These are phyloP conservation scores for Achlya flavicornis DNA, from an alignment of 2,888 invertebrate genomes.

Conservation along the genomic window DNA sequence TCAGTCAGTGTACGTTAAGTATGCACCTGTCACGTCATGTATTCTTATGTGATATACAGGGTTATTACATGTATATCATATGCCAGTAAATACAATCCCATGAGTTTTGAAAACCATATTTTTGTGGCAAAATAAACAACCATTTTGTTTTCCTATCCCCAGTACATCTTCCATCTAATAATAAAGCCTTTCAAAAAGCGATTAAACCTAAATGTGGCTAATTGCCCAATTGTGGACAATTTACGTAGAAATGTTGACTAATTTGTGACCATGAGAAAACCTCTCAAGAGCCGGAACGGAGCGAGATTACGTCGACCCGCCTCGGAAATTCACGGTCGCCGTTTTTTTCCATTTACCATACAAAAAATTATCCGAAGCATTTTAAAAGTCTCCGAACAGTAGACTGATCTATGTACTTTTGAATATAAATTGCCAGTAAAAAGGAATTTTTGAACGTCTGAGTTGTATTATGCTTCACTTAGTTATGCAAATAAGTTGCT, in stretches of 20 bases:
- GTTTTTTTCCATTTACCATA: neutral
- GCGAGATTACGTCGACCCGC: conserved; percentile 33
- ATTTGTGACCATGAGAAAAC: conserved; percentile 39
- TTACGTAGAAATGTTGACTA: conserved; percentile 32
- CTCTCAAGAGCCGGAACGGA: conserved; percentile 38
- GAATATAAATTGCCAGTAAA: neutral
- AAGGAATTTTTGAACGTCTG: neutral
- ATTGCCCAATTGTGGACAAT: conserved; percentile 26
- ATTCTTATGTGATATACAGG: no score
- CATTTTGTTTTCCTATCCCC: neutral
- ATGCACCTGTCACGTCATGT: no score
- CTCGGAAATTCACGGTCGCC: conserved; percentile 10
- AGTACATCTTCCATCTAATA: neutral
- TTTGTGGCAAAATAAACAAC: no score
- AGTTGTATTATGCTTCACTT: neutral
- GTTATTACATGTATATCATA: no score
- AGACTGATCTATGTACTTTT: neutral
- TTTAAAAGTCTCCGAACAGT: neutral
- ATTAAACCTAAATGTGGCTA: conserved; percentile 6
- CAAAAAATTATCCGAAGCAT: conserved; percentile 25
- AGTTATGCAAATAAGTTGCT: neutral
- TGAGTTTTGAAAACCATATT: no score
- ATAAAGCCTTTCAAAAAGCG: conserved; percentile 6
- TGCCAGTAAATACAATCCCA: no score
- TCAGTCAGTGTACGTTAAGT: no score